A percentile compares a stretch with the other conserved stretches of the same genome.
phyloP scores from a whole-genome alignment of 2,888 invertebrate species.

The Ichneumoninae sp. region DNA sequence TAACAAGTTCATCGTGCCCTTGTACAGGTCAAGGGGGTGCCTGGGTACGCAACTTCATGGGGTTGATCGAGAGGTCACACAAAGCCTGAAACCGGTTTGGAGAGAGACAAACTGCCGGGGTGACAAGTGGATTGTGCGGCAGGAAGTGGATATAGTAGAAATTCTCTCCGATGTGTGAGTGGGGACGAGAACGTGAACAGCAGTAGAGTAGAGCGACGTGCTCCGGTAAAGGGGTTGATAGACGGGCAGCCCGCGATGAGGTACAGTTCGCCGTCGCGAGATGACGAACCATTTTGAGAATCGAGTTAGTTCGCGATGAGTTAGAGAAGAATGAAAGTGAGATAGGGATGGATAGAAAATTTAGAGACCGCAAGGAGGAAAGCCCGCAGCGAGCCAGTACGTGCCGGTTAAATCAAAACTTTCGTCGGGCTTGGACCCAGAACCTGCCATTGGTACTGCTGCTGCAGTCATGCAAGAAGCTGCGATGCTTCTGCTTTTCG shows the following conservation, averaged over 20 bases:
- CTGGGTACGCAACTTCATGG: neutral
- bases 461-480: constrained; percentile 65
- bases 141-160: constrained; percentile 5
- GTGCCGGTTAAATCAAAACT: constrained; percentile 73
- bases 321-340: constrained; percentile 19
- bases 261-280: constrained; percentile 24
- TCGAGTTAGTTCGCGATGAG: constrained; percentile 64
- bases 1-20: constrained; percentile 37
- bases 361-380: neutral
- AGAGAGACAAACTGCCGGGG: constrained; percentile 30
- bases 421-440: constrained; percentile 62
- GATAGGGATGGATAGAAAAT: constrained; percentile 10
- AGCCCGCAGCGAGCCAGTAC: constrained; percentile 60
- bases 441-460: constrained; percentile 37
- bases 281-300: constrained; percentile 66
- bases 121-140: constrained; percentile 35
- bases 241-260: constrained; percentile 15
- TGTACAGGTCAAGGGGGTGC: constrained; percentile 2
- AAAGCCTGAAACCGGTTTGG: neutral
- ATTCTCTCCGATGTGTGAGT: neutral
- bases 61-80: constrained; percentile 15
- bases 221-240: constrained; percentile 13
- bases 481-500: constrained; percentile 58
- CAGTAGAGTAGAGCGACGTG: constrained; percentile 23
- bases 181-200: constrained; percentile 9